Percentiles rank a stretch among this genome's conserved stretches.
phyloP scores from a whole-genome alignment of 1,140 invertebrate genomes.

The Pogonus chalceus region DNA sequence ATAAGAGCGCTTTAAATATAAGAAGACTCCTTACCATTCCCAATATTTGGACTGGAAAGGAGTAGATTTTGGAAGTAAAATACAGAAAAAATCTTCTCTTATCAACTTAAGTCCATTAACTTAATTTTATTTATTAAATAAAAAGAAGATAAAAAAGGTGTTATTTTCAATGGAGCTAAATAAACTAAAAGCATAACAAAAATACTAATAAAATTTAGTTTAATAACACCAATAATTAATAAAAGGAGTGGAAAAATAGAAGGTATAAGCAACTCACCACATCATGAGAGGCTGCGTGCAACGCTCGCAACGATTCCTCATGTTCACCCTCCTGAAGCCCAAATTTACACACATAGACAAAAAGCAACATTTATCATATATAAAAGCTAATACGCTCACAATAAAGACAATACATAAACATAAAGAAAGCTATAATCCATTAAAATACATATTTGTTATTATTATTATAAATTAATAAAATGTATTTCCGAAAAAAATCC shows the following conservation, averaged over 20 bases:
- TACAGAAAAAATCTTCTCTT: background rate
- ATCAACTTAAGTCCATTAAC: background rate
- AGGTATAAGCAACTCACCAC: conserved; percentile 24
- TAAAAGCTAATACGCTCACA: conserved; percentile 8
- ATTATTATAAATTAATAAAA: too few species aligned
- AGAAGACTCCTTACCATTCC: too few species aligned
- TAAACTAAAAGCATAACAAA: too few species aligned
- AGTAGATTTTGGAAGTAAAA: background rate
- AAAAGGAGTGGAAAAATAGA: conserved; percentile 3
- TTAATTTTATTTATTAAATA: background rate
- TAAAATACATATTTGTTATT: too few species aligned
- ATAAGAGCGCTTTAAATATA: too few species aligned
- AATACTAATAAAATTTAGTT: too few species aligned
- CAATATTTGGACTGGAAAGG: background rate
- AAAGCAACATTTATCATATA: background rate
- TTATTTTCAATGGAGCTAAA: conserved; percentile 18
- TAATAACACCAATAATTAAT: too few species aligned
- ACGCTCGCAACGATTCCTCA: conserved; percentile 34
- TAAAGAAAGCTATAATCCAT: too few species aligned
- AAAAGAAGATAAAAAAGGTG: background rate
- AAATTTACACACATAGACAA: conserved; percentile 16
- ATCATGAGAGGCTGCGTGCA: conserved; percentile 31
- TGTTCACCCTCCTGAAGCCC: conserved; percentile 35
- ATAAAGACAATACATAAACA: too few species aligned
- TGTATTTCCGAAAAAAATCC: too few species aligned